Evolutionary conservation across 2,113 vertebrate species (phyloP).

Genomic region (Phocoena sinus): DNA sequence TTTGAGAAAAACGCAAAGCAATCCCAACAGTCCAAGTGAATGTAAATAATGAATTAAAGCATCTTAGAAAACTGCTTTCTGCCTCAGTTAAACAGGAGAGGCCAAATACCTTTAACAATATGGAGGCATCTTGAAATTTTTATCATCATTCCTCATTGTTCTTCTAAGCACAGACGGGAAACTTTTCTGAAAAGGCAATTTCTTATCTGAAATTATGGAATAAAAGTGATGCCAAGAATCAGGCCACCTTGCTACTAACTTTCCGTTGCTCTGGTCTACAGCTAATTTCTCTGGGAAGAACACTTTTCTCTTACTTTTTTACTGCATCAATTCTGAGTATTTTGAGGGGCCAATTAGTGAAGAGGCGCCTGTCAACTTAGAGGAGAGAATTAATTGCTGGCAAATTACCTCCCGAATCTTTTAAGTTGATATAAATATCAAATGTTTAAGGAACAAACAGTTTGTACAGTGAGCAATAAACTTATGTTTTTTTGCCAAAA

Average conservation of each 20-base stretch:
- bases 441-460: neutral
- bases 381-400: neutral
- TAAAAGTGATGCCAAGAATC: neutral
- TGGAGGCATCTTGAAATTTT: neutral
- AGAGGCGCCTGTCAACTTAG: neutral
- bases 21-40: neutral
- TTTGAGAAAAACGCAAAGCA: neutral
- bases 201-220: slow-evolving; percentile 1
- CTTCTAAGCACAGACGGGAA: neutral
- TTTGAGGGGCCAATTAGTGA: neutral
- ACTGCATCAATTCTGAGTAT: neutral
- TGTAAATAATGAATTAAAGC: neutral
- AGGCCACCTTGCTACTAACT: neutral
- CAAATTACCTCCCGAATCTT: neutral
- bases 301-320: neutral
- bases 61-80: slow-evolving; percentile 5
- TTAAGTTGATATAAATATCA: neutral
- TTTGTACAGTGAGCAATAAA: neutral
- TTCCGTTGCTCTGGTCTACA: neutral
- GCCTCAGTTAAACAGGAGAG: neutral
- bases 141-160: neutral
- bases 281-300: neutral
- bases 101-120: neutral
- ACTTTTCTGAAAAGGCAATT: slow-evolving; percentile 13
- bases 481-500: neutral